These are phyloP conservation scores for Xestia c-nigrum DNA, from an alignment of 2,888 invertebrate genomes.

Conservation along the genomic window DNA sequence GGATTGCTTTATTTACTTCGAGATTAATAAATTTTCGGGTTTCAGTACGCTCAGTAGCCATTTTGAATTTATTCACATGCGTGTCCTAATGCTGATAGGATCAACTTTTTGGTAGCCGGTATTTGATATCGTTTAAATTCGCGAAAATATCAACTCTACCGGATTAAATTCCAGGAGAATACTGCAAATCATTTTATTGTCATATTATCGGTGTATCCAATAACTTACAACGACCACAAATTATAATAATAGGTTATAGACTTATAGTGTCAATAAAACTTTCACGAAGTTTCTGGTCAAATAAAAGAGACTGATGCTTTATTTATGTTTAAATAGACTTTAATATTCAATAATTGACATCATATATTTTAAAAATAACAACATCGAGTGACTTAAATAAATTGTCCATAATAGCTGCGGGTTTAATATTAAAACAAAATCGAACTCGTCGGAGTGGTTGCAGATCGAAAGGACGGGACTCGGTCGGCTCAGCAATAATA, in stretches of 20 bases:
- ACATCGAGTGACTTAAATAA: conserved; percentile 62
- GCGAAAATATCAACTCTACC: not conserved
- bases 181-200: not conserved
- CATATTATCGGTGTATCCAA: not conserved
- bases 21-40: conserved; percentile 80
- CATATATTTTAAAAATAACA: conserved; percentile 44
- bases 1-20: conserved; percentile 83
- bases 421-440: conserved; percentile 71
- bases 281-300: conserved; percentile 17
- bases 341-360: conserved; percentile 47
- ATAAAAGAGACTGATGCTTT: conserved; percentile 17
- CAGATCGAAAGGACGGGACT: conserved; percentile 68
- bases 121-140: conserved; percentile 18
- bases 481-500: conserved; percentile 80
- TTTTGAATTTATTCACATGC: conserved; percentile 67
- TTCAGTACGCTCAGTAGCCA: conserved; percentile 70
- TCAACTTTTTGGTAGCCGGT: conserved; percentile 55
- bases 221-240: conserved; percentile 30
- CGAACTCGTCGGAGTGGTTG: conserved; percentile 72
- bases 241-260: not conserved
- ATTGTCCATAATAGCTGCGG: conserved; percentile 60
- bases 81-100: conserved; percentile 70
- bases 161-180: not conserved
- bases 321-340: conserved; percentile 41
- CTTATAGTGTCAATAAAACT: conserved; percentile 10